A percentile compares a stretch with the other conserved stretches of the same genome.
These are phyloP conservation scores for Synanceia verrucosa DNA, from an alignment of 2,797 vertebrate species.

Conservation along the genomic window DNA sequence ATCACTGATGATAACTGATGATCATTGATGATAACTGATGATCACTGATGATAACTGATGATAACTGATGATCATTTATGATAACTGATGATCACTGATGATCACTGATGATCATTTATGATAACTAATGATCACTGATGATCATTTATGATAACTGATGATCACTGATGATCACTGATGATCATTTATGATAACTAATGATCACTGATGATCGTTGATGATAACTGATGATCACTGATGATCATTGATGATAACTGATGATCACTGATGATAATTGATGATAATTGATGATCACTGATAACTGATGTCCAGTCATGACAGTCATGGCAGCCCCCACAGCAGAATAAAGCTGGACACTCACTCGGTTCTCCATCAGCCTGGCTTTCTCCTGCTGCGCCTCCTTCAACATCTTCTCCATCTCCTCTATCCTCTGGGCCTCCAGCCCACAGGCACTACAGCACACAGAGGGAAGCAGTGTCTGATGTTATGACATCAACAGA, in stretches of 20 bases:
- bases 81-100: neutral
- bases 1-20: too few species aligned
- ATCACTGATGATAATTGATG: neutral
- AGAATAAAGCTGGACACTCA: slow-evolving; percentile 69
- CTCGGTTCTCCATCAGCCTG: slow-evolving; percentile 91
- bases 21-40: neutral
- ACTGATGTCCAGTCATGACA: too few species aligned
- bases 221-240: neutral
- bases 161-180: too few species aligned
- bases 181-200: too few species aligned
- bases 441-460: slow-evolving; percentile 85
- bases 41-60: too few species aligned
- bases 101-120: too few species aligned
- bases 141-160: neutral
- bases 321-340: neutral
- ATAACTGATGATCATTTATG: neutral
- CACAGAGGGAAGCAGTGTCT: slow-evolving; percentile 52
- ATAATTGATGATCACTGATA: neutral
- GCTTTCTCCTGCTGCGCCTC: slow-evolving; percentile 95
- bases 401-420: slow-evolving; percentile 98
- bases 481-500: slow-evolving; percentile 43
- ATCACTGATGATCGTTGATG: too few species aligned
- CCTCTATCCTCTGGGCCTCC: slow-evolving; percentile 91
- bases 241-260: too few species aligned
- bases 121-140: too few species aligned